Conservation (phyloP, 2,113 vertebrate species). For the Myotis yumanensis region DNA sequence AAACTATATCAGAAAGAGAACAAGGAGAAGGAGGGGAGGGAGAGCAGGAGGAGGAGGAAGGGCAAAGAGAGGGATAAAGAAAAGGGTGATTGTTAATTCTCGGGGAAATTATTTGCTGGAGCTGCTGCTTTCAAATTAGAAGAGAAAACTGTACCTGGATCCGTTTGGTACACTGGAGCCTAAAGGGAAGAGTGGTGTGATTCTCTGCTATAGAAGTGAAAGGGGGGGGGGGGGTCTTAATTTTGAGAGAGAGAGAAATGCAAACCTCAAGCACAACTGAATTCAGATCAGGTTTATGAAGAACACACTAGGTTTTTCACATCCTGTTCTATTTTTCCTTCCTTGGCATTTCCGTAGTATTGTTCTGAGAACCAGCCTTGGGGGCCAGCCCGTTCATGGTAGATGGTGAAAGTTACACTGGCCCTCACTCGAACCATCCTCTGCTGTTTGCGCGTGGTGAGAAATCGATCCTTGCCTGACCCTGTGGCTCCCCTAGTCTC, state of each 20-base stretch:
- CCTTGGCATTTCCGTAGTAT: background rate
- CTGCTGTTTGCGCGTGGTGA: no score
- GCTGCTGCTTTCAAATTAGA: slow-evolving; percentile 24
- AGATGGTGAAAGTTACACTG: background rate
- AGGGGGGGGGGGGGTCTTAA: background rate
- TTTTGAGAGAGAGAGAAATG: background rate
- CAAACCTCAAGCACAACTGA: background rate
- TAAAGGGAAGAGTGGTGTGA: background rate
- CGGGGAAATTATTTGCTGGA: slow-evolving; percentile 27
- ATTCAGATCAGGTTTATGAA: background rate
- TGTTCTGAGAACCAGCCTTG: background rate
- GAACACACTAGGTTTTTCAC: background rate
- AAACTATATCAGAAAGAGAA: background rate
- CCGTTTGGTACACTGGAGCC: background rate
- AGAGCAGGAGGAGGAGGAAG: background rate
- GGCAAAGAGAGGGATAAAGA: background rate
- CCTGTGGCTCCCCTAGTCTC: background rate
- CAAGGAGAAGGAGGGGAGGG: background rate
- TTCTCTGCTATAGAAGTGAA: background rate
- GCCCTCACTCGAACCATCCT: accelerated
- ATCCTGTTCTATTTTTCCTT: background rate
- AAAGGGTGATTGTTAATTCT: slow-evolving; percentile 46
- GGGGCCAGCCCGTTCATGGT: background rate
- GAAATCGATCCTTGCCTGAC: background rate
- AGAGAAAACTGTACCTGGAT: slow-evolving; percentile 15